Percentiles rank a stretch among this genome's conserved stretches.
Conservation (phyloP, 2,113 vertebrate species). For the Spizaetus ornatus region DNA sequence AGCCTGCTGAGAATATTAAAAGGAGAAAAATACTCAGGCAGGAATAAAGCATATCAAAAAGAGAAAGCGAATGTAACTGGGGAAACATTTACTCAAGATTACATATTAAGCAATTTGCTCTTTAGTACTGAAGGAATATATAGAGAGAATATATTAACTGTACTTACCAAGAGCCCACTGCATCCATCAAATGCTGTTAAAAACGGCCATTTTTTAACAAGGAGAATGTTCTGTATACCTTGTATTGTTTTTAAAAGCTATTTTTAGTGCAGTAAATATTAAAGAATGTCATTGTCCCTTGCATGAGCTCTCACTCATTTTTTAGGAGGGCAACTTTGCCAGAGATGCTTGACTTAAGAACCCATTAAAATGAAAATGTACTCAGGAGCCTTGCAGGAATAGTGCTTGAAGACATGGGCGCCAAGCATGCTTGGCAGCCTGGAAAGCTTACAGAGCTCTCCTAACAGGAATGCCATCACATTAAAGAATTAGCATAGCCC, state of each 20-base stretch:
- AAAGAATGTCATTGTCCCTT: constrained; percentile 52
- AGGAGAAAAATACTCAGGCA: constrained; percentile 32
- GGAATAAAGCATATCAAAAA: constrained; percentile 38
- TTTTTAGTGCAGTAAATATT: constrained; percentile 52
- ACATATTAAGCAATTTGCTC: constrained; percentile 59
- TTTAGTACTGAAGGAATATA: constrained; percentile 38
- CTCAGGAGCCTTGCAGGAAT: constrained; percentile 32
- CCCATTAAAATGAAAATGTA: constrained; percentile 73
- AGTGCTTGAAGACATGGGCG: not conserved
- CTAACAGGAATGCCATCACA: constrained; percentile 47
- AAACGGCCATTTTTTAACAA: not conserved
- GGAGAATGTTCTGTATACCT: not conserved
- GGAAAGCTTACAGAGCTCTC: constrained; percentile 44
- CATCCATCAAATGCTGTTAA: constrained; percentile 30
- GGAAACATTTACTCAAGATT: constrained; percentile 59
- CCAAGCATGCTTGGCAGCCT: constrained; percentile 32
- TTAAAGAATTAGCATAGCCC: constrained; percentile 58
- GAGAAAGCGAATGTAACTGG: constrained; percentile 27
- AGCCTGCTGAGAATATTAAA: constrained; percentile 47
- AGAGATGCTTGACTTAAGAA: constrained; percentile 69
- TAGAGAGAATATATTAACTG: constrained; percentile 21
- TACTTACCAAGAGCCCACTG: not conserved
- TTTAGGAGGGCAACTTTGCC: constrained; percentile 55
- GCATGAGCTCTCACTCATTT: constrained; percentile 62
- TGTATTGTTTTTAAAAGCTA: constrained; percentile 36